Base-by-base conservation (phyloP, 2,113 vertebrate genomes). In the Rana temporaria region DNA sequence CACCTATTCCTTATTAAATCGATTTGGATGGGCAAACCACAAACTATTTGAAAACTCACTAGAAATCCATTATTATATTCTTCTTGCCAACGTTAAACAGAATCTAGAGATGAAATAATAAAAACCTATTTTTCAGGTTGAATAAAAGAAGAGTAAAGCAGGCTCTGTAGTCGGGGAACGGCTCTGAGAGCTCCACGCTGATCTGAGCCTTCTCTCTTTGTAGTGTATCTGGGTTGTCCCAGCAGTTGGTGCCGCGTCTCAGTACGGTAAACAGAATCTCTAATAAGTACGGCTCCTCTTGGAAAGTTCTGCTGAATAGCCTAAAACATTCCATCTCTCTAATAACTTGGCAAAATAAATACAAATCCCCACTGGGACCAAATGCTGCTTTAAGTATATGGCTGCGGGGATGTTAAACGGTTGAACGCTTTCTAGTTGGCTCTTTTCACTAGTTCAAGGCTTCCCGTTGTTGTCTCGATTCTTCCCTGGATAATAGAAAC, bases 371-470 rank as follows among this genome's bases (percentile, higher is more conserved):
- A 73, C 53, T 32, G 70, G 22, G 26, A 73, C 30, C 22, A 57
- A 73, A 56, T 73, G 53, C 17, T 57, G 53, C 70, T 57, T 73
- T 55, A 62, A 42, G 57, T 75, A 75, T 75, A 75, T 75, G 72
- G 32, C 72, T 62, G 26, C 26, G 24, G n/a, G n/a, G 55, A 74
- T n/a, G 53, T 74, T 74, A 56, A 26, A 74, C 6, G 30, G 30
- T 38, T 60, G 71, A 74, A 38, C 7, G 30, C 71, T 38, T 74
- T 38, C 71, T 34, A 30, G 30, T 59, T 74, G 32, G 30, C 30
- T 57, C 55, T 69, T 69, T 69, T 24, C n/a, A 69, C 20, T 42
- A 52, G n/a, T 69, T 69, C 20, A 52, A 16, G 24, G 69, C 20
- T 30, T 56, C 52, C 52, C 8, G 52, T 55, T 71, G 69, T 71